Percentiles rank a stretch among this genome's conserved stretches.
Conservation (phyloP, 2,113 vertebrate genomes). For the Pelusios castaneus region DNA sequence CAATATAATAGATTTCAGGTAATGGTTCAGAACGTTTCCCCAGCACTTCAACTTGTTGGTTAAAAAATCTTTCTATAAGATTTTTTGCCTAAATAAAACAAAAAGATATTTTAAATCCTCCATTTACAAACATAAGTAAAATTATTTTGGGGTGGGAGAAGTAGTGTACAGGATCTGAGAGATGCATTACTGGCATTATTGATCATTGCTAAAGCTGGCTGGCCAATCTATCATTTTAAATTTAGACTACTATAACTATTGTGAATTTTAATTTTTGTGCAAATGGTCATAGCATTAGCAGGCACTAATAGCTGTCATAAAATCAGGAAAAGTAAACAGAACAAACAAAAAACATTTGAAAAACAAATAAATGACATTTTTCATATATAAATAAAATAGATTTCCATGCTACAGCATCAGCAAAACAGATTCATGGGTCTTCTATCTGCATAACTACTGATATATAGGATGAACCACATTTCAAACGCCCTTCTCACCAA, state of each 20-base stretch:
- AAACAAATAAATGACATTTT: not conserved
- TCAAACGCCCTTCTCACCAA: not conserved
- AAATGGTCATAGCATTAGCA: not conserved
- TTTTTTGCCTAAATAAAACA: conserved; percentile 65
- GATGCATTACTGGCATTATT: not conserved
- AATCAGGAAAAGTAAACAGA: not conserved
- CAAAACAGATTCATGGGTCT: not conserved
- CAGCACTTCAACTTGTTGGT: conserved; percentile 58
- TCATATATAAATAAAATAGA: not conserved
- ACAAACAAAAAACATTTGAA: not conserved
- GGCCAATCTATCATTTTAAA: not conserved
- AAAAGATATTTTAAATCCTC: conserved; percentile 22
- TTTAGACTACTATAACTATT: not conserved
- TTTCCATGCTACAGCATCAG: not conserved
- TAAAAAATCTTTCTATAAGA: conserved; percentile 69
- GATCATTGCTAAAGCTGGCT: not conserved
- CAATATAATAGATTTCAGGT: conserved; percentile 69
- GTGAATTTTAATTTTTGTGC: not conserved
- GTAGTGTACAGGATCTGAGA: not conserved
- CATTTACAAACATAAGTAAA: not conserved
- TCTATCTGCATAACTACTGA: not conserved
- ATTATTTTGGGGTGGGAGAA: not conserved
- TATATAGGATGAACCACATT: not conserved
- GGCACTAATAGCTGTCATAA: not conserved
- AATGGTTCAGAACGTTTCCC: conserved; percentile 21